These are phyloP conservation scores for Hippocampus zosterae DNA, from an alignment of 2,113 vertebrate species.

Conservation along the genomic window DNA sequence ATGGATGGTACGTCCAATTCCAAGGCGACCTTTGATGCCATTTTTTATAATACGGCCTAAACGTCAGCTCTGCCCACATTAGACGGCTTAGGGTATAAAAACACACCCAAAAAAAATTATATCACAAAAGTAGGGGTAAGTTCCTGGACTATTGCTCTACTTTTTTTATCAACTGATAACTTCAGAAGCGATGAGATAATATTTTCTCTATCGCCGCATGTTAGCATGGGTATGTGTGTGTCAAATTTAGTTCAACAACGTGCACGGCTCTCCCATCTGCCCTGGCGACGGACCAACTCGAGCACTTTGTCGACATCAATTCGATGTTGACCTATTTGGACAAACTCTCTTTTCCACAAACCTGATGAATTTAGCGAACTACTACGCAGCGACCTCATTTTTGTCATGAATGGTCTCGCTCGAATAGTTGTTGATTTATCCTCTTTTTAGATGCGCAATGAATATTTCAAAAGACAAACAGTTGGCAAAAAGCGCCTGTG, in stretches of 20 bases:
- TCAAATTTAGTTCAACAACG: neutral
- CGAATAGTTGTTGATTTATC: neutral
- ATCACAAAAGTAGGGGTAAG: no score
- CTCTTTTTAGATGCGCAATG: neutral
- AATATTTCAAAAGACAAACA: no score
- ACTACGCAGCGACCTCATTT: neutral
- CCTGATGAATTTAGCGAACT: neutral
- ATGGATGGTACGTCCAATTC: neutral
- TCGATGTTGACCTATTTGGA: neutral
- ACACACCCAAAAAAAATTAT: no score
- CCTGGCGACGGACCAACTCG: conserved; percentile 6
- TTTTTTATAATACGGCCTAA: no score
- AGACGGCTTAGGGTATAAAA: no score
- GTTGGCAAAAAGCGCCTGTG: no score
- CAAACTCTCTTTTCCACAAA: neutral
- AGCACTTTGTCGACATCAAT: conserved; percentile 21
- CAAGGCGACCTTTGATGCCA: no score
- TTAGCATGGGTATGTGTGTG: conserved; percentile 1
- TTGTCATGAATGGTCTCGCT: neutral
- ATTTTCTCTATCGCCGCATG: no score
- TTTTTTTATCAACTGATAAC: no score
- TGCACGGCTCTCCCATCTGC: conserved; percentile 7
- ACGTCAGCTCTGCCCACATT: no score
- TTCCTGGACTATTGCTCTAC: no score
- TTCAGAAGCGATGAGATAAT: no score